Base-by-base conservation (phyloP, 1,140 invertebrate species). In the Temnothorax curvispinosus region DNA sequence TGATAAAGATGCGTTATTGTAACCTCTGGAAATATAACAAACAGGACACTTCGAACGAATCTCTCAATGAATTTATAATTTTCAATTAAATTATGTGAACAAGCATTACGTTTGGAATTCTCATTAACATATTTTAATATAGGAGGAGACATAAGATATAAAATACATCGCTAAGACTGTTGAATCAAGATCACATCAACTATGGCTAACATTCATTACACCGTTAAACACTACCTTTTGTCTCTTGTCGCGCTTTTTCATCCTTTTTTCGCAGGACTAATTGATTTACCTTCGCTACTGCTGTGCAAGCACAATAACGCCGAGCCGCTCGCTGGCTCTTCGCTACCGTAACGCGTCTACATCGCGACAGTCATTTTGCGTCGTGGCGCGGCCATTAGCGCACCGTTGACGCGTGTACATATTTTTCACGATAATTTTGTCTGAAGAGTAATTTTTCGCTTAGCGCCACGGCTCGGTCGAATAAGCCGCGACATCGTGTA, bases 271-370 rank as follows among this genome's bases (percentile, higher is more conserved):
- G 47, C 44, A 18, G 6, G 60, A 52, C 78, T 90, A 90, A 90
- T 91, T 90, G 85, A 90, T 91, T 90, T 88, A 90, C 67, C 67
- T 80, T 88, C 84, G 65, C 80, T 27, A 58, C 18, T 62, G 60
- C 84, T 72, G 82, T 67, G 87, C 67, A 52, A 62, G 77, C 65
- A 75, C 89, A 82, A 88, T 88, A 87, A 82, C 60, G 69, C 78
- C 54, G 18, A 9, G 54, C 65, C n/a, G 35, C 60, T 56, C 35
- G 47, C 47, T 38, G 75, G 64, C 78, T 81, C 80, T 74, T 44
- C 62, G 47, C 77, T 44, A 41, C 44, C 87, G 74, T 44, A 41
- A 38, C 87, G 74, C 71, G 52, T 87, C 58, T 44, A 69, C 77
- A 76, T 67, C 18, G 35, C 50, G 54, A 9, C 54, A 77, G 35